Evolutionary conservation across 2,113 vertebrate genomes (phyloP), one percentile per base, ranked within the genome.

Genomic region (Paracanthobrama guichenoti): DNA sequence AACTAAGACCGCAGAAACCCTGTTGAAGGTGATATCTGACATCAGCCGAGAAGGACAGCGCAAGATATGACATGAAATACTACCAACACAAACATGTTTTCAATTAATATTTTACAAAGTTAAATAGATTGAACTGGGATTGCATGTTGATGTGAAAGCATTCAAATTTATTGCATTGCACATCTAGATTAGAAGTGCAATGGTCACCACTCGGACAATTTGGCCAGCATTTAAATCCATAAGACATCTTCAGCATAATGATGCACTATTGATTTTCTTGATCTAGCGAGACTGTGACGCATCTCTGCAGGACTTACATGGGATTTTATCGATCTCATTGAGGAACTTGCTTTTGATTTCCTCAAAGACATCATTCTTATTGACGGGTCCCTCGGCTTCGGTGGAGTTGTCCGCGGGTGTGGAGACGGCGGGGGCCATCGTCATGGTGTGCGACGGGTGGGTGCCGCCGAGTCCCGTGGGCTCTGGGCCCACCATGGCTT

Each of bases 271-370:
- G 75, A 78, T 42, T 57, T 18, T n/a, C 72, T 75, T 22, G 46
- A 75, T 75, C n/a, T 50, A 18, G 44, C 6, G 14, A 7, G 53
- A 44, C 22, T 48, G 60, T 48, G n/a, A 31, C 7, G 10, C 48
- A 76, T 64, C 73, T 71, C 39, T 48, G 44, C 46, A 13, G 39
- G 53, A 95, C 97, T 97, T 90, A 99, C 97, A 0, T 80, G 97
- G 97, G 86, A 99, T 97, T 91, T 96, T 97, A 84, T 96, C 95
- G 66, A 99, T 96, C 92, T 98, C 96, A 0, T 98, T 98, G 88
- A 98, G 95, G 90, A 99, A 97, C 90, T 97, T 97, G 78, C 95
- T 96, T 92, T 94, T 97, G 90, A 98, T 91, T 85, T 96, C 94
- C 88, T 96, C 93, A 55, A 98, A 96, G 92, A 96, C 89, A 88